Conservation (phyloP, 37 sponge, comb jelly and placozoan species). For the Ephydatia muelleri region DNA sequence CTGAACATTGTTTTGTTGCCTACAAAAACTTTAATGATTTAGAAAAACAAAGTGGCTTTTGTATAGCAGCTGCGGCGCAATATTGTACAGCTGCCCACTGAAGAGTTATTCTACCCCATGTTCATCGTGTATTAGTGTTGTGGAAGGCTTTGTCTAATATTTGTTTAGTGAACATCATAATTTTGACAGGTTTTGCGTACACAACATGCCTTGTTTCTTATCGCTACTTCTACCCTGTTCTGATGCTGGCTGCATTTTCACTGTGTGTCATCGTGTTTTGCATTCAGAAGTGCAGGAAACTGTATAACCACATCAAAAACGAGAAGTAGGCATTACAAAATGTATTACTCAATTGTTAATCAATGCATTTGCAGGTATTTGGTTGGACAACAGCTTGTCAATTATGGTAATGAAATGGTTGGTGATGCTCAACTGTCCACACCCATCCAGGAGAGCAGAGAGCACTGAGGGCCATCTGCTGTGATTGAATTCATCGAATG, state of each 20-base stretch:
- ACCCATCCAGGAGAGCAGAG: slow-evolving; percentile 34
- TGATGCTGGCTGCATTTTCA: slow-evolving; percentile 27
- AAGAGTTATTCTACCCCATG: too few species aligned
- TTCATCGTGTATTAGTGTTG: not conserved
- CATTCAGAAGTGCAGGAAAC: slow-evolving; percentile 39
- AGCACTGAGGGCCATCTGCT: too few species aligned
- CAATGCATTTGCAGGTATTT: slow-evolving; percentile 74
- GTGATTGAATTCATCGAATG: too few species aligned
- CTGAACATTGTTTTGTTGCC: too few species aligned
- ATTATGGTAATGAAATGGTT: slow-evolving; percentile 40
- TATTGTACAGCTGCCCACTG: too few species aligned
- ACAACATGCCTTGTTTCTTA: slow-evolving; percentile 15
- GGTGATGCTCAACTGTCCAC: not conserved
- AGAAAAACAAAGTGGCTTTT: too few species aligned
- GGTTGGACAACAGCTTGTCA: slow-evolving; percentile 83
- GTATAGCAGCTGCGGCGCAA: too few species aligned
- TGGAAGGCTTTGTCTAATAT: not conserved
- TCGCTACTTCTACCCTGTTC: slow-evolving; percentile 70
- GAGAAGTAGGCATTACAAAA: slow-evolving; percentile 70
- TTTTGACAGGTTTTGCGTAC: not conserved
- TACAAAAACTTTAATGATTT: too few species aligned
- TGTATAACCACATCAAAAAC: slow-evolving; percentile 83
- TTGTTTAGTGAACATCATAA: not conserved
- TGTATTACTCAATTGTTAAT: not conserved
- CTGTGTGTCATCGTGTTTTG: slow-evolving; percentile 21